These are phyloP conservation scores for Neodiprion virginianus DNA, from an alignment of 1,140 invertebrate genomes.

Conservation along the genomic window DNA sequence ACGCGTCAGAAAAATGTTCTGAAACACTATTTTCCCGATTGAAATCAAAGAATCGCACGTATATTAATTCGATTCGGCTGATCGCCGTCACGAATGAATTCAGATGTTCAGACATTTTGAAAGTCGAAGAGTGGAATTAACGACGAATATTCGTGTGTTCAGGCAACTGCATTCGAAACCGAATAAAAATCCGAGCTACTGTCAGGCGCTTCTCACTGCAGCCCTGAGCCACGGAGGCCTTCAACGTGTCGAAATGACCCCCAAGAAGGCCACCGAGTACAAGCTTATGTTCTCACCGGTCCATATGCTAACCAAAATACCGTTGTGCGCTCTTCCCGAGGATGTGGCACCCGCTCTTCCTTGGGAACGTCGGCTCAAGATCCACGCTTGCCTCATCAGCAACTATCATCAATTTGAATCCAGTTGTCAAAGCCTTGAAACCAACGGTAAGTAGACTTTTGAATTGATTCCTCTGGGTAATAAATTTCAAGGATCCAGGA, in stretches of 20 bases:
- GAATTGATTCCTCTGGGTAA: background rate
- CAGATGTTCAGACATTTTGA: too few relatives aligned
- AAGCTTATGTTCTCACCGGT: conserved; percentile 28
- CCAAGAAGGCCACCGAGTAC: background rate
- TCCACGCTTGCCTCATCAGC: background rate
- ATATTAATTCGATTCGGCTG: background rate
- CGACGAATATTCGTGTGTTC: background rate
- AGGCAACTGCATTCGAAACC: background rate
- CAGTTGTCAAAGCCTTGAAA: background rate
- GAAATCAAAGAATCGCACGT: background rate
- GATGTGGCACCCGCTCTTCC: conserved; percentile 26
- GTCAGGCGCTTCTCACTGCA: conserved; percentile 30
- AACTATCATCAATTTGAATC: background rate
- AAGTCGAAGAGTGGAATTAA: too few relatives aligned
- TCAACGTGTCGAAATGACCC: conserved; percentile 14
- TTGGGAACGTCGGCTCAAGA: conserved; percentile 21
- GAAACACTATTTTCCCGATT: too few relatives aligned
- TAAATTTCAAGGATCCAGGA: too few relatives aligned
- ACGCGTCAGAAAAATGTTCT: too few relatives aligned
- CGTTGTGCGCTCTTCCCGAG: conserved; percentile 27
- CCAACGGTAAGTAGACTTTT: background rate
- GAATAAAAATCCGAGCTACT: conserved; percentile 33
- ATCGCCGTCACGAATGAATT: background rate
- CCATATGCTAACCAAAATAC: conserved; percentile 20
- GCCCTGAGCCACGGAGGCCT: conserved; percentile 19